phyloP scores from a whole-genome alignment of 2,113 vertebrate genomes.

The Oryzias melastigma region DNA sequence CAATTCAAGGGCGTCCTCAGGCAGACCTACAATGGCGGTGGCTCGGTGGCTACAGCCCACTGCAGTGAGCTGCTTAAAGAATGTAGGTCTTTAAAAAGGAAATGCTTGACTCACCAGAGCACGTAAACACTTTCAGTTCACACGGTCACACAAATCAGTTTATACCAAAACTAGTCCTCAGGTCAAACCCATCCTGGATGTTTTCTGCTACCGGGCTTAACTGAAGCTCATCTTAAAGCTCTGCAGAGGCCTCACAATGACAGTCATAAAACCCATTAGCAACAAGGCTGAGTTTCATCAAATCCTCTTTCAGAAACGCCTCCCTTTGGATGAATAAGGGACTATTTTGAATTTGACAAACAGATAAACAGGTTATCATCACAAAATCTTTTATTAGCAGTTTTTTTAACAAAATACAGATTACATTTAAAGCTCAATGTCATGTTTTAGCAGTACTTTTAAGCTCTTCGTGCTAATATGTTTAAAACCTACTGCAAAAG shows the following conservation, averaged over 20 bases:
- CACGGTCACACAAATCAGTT: not conserved
- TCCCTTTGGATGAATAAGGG: not conserved
- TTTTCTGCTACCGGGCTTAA: too few relatives aligned
- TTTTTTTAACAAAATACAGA: conserved; percentile 66
- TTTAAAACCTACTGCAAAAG: conserved; percentile 36
- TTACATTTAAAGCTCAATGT: conserved; percentile 61
- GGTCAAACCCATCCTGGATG: too few relatives aligned
- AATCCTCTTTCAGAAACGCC: not conserved
- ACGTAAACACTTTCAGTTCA: not conserved
- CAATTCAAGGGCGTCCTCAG: conserved; percentile 58
- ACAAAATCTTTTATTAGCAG: conserved; percentile 72
- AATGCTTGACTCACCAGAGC: not conserved
- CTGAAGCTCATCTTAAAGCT: too few relatives aligned
- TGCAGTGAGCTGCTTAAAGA: conserved; percentile 40
- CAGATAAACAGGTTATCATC: conserved; percentile 37
- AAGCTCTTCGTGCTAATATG: conserved; percentile 59
- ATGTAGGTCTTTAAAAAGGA: conserved; percentile 23
- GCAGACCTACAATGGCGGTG: conserved; percentile 40
- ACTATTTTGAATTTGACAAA: not conserved
- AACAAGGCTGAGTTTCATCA: not conserved
- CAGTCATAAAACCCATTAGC: too few relatives aligned
- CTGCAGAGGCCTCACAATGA: too few relatives aligned
- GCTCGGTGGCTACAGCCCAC: conserved; percentile 14
- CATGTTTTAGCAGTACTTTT: conserved; percentile 37
- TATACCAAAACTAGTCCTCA: too few relatives aligned